Percentiles rank a stretch among this genome's conserved stretches.
Conservation (phyloP, 2,888 invertebrate species). For the Nymphalis urticae region DNA sequence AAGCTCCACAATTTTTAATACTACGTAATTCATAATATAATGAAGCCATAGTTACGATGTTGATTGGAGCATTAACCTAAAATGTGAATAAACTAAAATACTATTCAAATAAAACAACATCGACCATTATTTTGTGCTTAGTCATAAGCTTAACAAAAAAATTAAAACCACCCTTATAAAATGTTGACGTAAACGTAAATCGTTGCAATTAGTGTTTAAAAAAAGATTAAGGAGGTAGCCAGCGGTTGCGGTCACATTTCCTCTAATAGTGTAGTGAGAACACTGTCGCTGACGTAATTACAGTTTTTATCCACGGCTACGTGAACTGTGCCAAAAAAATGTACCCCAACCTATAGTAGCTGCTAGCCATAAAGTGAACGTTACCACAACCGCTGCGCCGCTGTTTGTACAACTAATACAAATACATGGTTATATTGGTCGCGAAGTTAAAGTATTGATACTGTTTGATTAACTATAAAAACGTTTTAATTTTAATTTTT, state of each 20-base stretch:
- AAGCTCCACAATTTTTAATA: too few relatives aligned
- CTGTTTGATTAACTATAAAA: too few relatives aligned
- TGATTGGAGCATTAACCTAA: too few relatives aligned
- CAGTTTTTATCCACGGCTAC: conserved; percentile 40
- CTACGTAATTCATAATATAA: too few relatives aligned
- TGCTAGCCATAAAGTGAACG: neutral
- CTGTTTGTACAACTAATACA: neutral
- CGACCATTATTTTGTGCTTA: neutral
- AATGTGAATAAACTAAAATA: too few relatives aligned
- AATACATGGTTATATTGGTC: too few relatives aligned
- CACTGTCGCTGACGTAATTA: conserved; percentile 42
- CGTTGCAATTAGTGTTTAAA: conserved; percentile 32
- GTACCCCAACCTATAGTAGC: neutral
- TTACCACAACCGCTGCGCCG: neutral
- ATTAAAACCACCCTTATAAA: neutral
- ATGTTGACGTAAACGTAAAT: conserved; percentile 4
- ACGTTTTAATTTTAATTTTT: too few relatives aligned
- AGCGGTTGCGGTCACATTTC: conserved; percentile 27
- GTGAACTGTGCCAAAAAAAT: conserved; percentile 29
- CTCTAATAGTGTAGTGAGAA: conserved; percentile 36
- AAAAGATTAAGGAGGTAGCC: conserved; percentile 32
- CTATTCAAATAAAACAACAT: too few relatives aligned
- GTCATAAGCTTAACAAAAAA: neutral
- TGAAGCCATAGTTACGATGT: too few relatives aligned
- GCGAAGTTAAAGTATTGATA: too few relatives aligned